Base-by-base conservation (phyloP, 1,140 invertebrate species). In the Drosophila neocordata region DNA sequence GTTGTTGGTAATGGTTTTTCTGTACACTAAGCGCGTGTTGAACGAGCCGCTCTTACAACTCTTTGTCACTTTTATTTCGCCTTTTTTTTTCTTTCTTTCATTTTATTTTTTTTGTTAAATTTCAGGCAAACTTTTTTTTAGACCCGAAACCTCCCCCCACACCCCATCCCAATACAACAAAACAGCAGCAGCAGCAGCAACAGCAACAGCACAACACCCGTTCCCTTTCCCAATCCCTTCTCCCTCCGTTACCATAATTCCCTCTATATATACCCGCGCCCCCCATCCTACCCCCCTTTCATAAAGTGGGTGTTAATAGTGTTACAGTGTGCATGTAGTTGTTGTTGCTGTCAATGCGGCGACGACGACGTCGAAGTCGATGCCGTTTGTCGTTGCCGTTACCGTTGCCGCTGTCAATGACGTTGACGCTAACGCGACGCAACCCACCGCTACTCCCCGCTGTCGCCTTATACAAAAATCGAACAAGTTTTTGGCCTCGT, bases 341-440 rank as follows among this genome's bases (percentile, higher is more conserved):
- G 63, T 44, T 69, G 81, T 51, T 58, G 44, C 20, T 60, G 75
- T 76, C 73, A 76, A 76, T 77, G 72, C 75, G 73, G 73, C 65
- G 31, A 53, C 73, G 53, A 69, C 59, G 57, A 70, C 67, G 66
- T 52, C 53, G 60, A 67, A 48, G 41, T 18, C 37, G n/a, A 38
- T 38, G 37, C 37, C 15, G 41, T 48, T 20, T 48, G 41, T 12
- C 41, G 41, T 9, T 48, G 9, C 41, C 41, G 18, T 11, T 48
- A 18, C 41, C 18, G 11, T 60, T 64, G 74, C 38, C 65, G 69
- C 64, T 51, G 60, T 72, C 69, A 67, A 76, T 76, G 69, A 64
- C 61, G 70, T 31, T 31, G 27, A 31, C 27, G 27, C 27, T 31
- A 6, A 31, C 27, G 41, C 41, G 41, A 48, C 41, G 41, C 15